Conservation (phyloP, 1,140 invertebrate genomes). For the Caenorhabditis brenneri region DNA sequence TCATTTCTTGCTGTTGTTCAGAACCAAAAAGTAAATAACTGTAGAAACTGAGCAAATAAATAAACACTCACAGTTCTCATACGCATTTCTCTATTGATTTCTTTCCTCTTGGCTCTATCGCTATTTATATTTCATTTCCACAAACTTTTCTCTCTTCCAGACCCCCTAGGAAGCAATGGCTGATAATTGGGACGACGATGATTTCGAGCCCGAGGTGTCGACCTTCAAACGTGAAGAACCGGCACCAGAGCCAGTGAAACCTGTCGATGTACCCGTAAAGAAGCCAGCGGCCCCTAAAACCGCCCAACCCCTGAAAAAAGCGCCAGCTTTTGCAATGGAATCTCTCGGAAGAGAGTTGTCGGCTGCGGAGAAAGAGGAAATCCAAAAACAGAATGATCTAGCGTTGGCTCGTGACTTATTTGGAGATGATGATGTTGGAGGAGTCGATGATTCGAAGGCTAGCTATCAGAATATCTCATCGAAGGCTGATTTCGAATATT, state of each 20-base stretch:
- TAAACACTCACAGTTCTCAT: no score
- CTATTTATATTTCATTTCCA: neutral
- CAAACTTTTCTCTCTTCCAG: neutral
- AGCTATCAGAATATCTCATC: slow-evolving; percentile 43
- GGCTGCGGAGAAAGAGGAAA: slow-evolving; percentile 42
- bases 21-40: no score
- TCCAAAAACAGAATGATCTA: slow-evolving; percentile 43
- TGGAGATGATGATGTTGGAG: slow-evolving; percentile 25
- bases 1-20: no score
- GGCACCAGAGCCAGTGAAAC: slow-evolving; percentile 25
- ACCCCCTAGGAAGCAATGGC: slow-evolving; percentile 6
- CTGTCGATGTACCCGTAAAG: neutral
- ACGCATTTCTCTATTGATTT: no score
- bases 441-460: neutral
- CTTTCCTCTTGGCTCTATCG: neutral
- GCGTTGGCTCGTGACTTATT: slow-evolving; percentile 46
- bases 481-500: slow-evolving; percentile 51
- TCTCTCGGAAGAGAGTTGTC: slow-evolving; percentile 51
- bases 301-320: neutral
- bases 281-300: neutral
- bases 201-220: slow-evolving; percentile 52
- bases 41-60: no score
- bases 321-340: slow-evolving; percentile 42
- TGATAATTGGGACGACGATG: slow-evolving; percentile 52
- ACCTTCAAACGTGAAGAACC: slow-evolving; percentile 13